These are phyloP conservation scores for Nerophis lumbriciformis DNA, from an alignment of 2,113 vertebrate genomes.

Conservation along the genomic window DNA sequence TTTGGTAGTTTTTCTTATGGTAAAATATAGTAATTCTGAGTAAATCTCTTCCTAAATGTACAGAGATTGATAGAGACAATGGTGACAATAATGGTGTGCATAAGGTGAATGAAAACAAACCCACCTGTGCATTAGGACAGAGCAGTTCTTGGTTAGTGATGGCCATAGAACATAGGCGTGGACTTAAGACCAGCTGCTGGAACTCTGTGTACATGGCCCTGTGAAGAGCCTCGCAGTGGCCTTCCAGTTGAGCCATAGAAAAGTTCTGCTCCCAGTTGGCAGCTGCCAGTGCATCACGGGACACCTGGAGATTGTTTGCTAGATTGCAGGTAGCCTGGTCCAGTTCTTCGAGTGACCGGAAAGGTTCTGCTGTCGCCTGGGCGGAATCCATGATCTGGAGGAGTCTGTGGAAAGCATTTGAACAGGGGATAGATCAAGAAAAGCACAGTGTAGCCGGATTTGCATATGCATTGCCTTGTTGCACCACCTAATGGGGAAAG, in stretches of 20 bases:
- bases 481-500: neutral
- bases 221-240: constrained; percentile 69
- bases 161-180: constrained; percentile 73
- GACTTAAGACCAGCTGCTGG: constrained; percentile 74
- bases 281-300: constrained; percentile 62
- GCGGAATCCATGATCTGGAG: constrained; percentile 73
- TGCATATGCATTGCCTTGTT: neutral
- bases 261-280: constrained; percentile 68
- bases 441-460: neutral
- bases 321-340: constrained; percentile 73
- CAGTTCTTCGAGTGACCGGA: constrained; percentile 78
- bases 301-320: constrained; percentile 61
- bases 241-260: constrained; percentile 63
- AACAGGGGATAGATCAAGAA: neutral
- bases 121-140: constrained; percentile 73
- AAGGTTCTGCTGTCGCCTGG: constrained; percentile 73
- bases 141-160: constrained; percentile 62
- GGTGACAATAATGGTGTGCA: constrained; percentile 1
- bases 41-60: constrained; percentile 4
- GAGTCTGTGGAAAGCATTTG: constrained; percentile 64
- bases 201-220: constrained; percentile 73
- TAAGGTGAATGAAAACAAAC: constrained; percentile 42
- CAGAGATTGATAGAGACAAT: neutral
- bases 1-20: too few species aligned
- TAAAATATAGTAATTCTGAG: constrained; percentile 39